Evolutionary conservation across 1,140 invertebrate genomes (phyloP), one percentile per base, ranked within the genome.

Genomic region (Rhizoglyphus robini): DNA sequence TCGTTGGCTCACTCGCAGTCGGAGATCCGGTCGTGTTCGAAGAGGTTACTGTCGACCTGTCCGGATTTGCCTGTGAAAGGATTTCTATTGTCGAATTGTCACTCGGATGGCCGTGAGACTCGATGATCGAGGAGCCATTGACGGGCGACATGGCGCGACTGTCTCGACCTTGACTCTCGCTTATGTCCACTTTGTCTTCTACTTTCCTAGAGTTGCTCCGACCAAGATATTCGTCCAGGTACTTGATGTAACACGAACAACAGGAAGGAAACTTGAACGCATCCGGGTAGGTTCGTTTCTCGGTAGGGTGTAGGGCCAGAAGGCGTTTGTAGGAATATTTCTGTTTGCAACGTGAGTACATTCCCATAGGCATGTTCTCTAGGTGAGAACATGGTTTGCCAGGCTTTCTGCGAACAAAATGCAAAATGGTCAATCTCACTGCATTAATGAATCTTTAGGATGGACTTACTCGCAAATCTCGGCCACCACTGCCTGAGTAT

Each of bases 301-400:
- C 73, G 0, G 75, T 70, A 23, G 76, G 75, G 38, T 69, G 66
- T 4, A 83, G 46, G 0, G 79, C 79, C 2, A 79, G 58, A 67
- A 84, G 73, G 58, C 78, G 76, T 30, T 81, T 74, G 58, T 80
- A 79, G 46, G 82, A 80, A 68, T 79, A 85, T 69, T 83, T 83
- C 68, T 85, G 84, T 68, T 79, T 79, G 73, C 84, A 85, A 0
- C 68, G 71, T 0, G 81, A 78, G 54, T 67, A 76, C 71, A 81
- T 81, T 1, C 77, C 78, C 4, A 70, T 65, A 1, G 80, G 76
- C n/a, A 80, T 74, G 46, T 72, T 65, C 0, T 76, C 74, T 59
- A 71, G 65, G 49, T 74, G 73, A 11, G 69, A 31, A 57, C 76
- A 78, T 18, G 69, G 38, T 18, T 65, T 62, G 29, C 65, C 66